phyloP scores from a whole-genome alignment of 2,113 vertebrate genomes.

The Gobio gobio region DNA sequence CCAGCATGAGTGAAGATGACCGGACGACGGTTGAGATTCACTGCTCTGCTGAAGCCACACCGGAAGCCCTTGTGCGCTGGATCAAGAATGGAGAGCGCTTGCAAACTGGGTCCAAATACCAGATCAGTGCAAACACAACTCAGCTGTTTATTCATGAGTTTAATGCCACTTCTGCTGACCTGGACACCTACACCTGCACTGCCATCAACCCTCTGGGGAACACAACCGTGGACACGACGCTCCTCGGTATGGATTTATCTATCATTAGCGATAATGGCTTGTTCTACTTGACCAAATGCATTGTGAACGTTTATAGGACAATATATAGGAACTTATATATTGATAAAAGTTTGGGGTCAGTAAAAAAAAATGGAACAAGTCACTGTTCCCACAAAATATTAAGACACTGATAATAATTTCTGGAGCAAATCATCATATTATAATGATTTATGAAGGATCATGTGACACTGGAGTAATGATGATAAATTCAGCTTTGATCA shows the following conservation, averaged over 20 bases:
- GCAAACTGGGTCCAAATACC: conserved; percentile 46
- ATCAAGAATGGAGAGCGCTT: conserved; percentile 53
- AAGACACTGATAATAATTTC: not conserved
- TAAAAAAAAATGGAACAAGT: not conserved
- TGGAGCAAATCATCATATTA: not conserved
- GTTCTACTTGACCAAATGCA: not conserved
- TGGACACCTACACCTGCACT: conserved; percentile 63
- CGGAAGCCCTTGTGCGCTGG: conserved; percentile 67
- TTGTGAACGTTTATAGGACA: no score
- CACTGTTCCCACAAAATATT: not conserved
- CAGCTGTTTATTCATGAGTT: conserved; percentile 57
- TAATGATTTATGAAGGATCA: not conserved
- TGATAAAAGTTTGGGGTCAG: not conserved
- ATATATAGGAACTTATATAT: no score
- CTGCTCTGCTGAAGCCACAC: conserved; percentile 64
- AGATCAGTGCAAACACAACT: conserved; percentile 65
- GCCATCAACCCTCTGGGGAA: conserved; percentile 67
- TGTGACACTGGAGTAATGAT: not conserved
- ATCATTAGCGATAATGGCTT: not conserved
- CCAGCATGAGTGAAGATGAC: conserved; percentile 53
- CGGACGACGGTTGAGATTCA: conserved; percentile 64
- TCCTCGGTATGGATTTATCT: conserved; percentile 60
- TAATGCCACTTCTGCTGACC: conserved; percentile 60
- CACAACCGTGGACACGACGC: conserved; percentile 29
- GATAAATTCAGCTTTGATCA: not conserved